phyloP scores from a whole-genome alignment of 2,113 vertebrate species.

The Brienomyrus brachyistius region DNA sequence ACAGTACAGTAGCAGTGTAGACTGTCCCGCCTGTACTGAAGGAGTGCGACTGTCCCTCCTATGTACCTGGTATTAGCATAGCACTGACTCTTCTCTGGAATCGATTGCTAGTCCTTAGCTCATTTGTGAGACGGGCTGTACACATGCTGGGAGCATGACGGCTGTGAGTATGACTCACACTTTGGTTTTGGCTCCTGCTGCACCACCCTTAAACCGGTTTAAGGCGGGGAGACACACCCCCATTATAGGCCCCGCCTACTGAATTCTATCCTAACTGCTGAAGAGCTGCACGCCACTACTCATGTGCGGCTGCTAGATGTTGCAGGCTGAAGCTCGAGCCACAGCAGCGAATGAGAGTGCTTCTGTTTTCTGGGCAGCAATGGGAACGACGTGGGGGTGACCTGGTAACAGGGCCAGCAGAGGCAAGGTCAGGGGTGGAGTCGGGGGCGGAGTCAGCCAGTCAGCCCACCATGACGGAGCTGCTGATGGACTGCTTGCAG shows the following conservation, averaged over 20 bases:
- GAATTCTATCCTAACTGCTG: not conserved
- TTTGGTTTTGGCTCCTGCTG: not conserved
- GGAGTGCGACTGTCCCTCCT: not conserved
- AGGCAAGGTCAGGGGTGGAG: not conserved
- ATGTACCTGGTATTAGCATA: not conserved
- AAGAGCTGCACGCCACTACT: not conserved
- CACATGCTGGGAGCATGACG: not conserved
- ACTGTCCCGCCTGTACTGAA: not conserved
- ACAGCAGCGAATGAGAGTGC: constrained; percentile 18
- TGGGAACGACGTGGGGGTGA: not conserved
- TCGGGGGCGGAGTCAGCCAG: not conserved
- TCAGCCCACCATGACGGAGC: constrained; percentile 36
- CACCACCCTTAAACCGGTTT: not conserved
- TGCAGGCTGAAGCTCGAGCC: not conserved
- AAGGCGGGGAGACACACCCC: not conserved
- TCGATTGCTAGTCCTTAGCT: not conserved
- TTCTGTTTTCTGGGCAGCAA: constrained; percentile 26
- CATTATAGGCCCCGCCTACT: not conserved
- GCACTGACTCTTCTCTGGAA: not conserved
- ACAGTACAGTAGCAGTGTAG: not conserved
- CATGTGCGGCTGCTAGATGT: not conserved
- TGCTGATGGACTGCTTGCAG: constrained; percentile 42
- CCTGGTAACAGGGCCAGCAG: not conserved
- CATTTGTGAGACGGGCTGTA: not conserved
- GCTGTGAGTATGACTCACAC: not conserved